Evolutionary conservation across 2,888 invertebrate genomes (phyloP), one percentile per base, ranked within the genome.

Genomic region (Polylopha cassiicola): DNA sequence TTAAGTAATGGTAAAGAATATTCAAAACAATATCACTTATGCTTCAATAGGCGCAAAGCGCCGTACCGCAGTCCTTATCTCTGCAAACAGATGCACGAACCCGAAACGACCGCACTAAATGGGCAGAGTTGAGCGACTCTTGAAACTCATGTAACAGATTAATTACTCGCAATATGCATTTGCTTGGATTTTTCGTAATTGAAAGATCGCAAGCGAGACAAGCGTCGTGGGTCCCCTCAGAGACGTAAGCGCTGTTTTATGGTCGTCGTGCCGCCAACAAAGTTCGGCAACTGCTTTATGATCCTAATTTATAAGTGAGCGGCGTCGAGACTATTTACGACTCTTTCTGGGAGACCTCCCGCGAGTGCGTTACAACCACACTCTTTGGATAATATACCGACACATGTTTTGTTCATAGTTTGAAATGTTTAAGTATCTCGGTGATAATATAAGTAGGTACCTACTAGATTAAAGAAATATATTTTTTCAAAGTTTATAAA

Each of bases 221-320:
- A 58, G 61, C 56, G 58, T 52, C 49, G 51, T 59, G 62, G 53
- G 65, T 70, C 72, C 74, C 70, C 69, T 61, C 57, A 45, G 69
- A 61, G 68, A 58, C 56, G 71, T 73, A 74, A 77, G 77, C 74
- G 70, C 67, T 80, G 74, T 80, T 85, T 85, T 85, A 85, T 75
- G 81, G 69, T 68, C 80, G 77, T 71, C 75, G 76, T 71, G 81
- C 73, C 73, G 73, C 78, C 73, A 77, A 74, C 81, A 79, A 85
- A 85, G 73, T 85, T 84, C 71, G 77, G 71, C 77, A 81, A 81
- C 78, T 80, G 81, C 75, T 85, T 85, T 85, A 85, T 85, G 84
- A 79, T 79, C 78, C 84, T 84, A 85, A 85, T 85, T 85, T 85
- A 84, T 85, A 85, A 85, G 84, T 82, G 77, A 81, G 78, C 78